Evolutionary conservation across 2,797 vertebrate genomes (phyloP).

Genomic region (Muscicapa comitata): DNA sequence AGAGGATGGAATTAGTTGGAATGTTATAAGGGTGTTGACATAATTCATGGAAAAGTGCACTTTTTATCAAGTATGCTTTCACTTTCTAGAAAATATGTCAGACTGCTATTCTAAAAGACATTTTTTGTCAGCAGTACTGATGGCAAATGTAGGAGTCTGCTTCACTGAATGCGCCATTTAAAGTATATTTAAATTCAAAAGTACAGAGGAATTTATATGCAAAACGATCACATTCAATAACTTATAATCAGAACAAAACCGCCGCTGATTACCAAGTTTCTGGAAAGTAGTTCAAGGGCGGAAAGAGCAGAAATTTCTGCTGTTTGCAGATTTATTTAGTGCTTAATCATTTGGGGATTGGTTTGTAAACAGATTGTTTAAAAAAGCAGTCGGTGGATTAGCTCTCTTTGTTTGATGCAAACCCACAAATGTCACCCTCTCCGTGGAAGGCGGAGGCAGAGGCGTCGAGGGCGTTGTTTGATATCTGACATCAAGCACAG

Average conservation of each 20-base stretch:
- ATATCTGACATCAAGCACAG: constrained; percentile 17
- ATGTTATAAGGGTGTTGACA: not conserved
- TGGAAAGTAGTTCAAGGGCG: constrained; percentile 22
- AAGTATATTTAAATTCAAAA: constrained; percentile 4
- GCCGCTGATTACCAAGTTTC: not conserved
- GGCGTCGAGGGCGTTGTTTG: constrained; percentile 7
- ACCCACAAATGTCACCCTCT: not conserved
- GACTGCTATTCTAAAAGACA: not conserved
- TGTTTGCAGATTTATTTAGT: not conserved
- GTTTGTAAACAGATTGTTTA: constrained; percentile 39
- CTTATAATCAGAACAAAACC: constrained; percentile 28
- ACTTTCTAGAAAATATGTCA: not conserved
- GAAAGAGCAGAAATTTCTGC: not conserved
- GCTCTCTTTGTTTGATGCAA: not conserved
- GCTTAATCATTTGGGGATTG: not conserved
- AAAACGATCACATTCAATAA: constrained; percentile 10
- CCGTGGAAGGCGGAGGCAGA: not conserved
- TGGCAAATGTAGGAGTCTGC: not conserved
- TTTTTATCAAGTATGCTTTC: not conserved
- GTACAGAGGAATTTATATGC: not conserved
- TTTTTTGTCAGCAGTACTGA: not conserved
- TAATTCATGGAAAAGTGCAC: not conserved
- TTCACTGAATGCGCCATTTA: not conserved
- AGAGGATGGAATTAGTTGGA: not conserved
- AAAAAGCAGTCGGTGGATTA: not conserved